Conservation (phyloP, 2,888 invertebrate genomes). For the Cecidostiba fungosa region DNA sequence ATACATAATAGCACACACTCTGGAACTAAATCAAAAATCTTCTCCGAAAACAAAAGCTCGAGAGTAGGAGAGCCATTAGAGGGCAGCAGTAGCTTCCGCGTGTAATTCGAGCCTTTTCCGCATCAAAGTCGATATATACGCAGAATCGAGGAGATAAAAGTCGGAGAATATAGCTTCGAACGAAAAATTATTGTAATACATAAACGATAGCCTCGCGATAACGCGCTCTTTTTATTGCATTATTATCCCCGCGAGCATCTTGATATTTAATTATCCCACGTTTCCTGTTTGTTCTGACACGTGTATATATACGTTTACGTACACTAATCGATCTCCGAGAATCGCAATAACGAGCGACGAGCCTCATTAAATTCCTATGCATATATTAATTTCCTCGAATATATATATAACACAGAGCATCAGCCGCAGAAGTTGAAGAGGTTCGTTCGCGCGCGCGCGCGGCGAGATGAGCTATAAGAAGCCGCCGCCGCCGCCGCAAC, state of each 20-base stretch:
- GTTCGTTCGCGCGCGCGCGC: too few species aligned
- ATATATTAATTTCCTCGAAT: background rate
- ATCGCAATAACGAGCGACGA: background rate
- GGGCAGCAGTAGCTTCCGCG: slow-evolving; percentile 34
- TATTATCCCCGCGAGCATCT: background rate
- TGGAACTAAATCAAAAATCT: background rate
- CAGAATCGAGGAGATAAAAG: too few species aligned
- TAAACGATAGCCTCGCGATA: background rate
- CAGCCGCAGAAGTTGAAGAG: too few species aligned
- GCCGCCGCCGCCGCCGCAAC: background rate
- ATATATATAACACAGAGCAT: background rate
- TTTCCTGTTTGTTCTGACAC: background rate
- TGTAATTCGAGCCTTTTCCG: slow-evolving; percentile 50
- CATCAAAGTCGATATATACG: slow-evolving; percentile 44
- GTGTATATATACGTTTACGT: background rate
- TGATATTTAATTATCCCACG: background rate
- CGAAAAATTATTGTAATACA: background rate
- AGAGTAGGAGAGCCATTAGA: background rate
- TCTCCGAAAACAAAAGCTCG: background rate
- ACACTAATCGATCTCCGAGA: background rate
- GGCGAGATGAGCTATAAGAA: background rate
- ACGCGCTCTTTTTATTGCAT: background rate
- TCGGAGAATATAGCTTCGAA: background rate
- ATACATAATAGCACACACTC: background rate
- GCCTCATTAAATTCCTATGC: background rate